Evolutionary conservation across 2,888 invertebrate species (phyloP).

Genomic region (Anarsia innoxiella): DNA sequence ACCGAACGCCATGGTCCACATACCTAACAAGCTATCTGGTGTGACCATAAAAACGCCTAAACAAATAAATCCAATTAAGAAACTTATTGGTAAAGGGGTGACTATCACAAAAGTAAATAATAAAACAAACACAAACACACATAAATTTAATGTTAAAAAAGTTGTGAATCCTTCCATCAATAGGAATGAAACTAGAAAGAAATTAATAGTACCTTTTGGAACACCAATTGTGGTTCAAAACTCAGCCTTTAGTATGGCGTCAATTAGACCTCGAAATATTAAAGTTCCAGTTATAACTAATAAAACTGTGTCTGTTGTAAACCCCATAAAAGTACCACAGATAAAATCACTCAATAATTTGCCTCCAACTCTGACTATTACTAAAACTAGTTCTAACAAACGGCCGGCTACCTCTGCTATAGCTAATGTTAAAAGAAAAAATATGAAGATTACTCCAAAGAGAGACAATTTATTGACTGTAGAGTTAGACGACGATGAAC

Average conservation of each 20-base stretch:
- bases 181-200: too few species aligned
- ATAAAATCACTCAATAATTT: constrained; percentile 32
- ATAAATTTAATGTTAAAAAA: too few species aligned
- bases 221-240: too few species aligned
- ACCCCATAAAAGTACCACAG: too few species aligned
- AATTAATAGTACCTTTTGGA: too few species aligned
- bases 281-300: too few species aligned
- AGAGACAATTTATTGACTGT: constrained; percentile 36
- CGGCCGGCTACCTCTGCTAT: constrained; percentile 14
- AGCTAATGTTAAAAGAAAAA: too few species aligned
- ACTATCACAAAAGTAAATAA: constrained; percentile 32
- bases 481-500: constrained; percentile 63
- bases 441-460: constrained; percentile 17
- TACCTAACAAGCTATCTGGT: constrained; percentile 43
- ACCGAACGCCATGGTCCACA: constrained; percentile 61
- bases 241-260: too few species aligned
- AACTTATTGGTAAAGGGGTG: constrained; percentile 25
- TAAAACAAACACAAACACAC: too few species aligned
- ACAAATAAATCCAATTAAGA: constrained; percentile 19
- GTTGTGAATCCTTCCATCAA: too few species aligned
- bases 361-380: constrained; percentile 52
- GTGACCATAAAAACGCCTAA: constrained; percentile 43
- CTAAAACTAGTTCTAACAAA: constrained; percentile 27
- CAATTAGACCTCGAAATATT: too few species aligned
- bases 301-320: too few species aligned